phyloP scores from a whole-genome alignment of 2,888 invertebrate genomes.

The Athalia rosae region DNA sequence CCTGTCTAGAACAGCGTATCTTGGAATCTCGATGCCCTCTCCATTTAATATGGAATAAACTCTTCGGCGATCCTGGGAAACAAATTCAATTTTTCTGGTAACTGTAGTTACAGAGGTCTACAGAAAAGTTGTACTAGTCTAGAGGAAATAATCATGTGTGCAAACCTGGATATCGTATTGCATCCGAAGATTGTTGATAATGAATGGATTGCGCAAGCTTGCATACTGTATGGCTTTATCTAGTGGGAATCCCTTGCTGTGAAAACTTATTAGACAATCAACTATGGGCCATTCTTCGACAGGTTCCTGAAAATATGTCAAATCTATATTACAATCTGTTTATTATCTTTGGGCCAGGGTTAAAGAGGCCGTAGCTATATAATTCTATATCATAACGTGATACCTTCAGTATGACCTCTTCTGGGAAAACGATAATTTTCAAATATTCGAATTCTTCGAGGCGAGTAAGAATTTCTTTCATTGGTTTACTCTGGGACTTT shows the following conservation, averaged over 20 bases:
- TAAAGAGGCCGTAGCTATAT: background rate
- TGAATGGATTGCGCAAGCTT: slow-evolving; percentile 93
- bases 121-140: no score
- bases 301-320: slow-evolving; percentile 79
- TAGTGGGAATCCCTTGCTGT: slow-evolving; percentile 98
- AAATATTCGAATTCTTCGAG: slow-evolving; percentile 98
- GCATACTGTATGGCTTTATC: slow-evolving; percentile 99
- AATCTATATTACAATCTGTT: slow-evolving; percentile 11
- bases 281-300: slow-evolving; percentile 99
- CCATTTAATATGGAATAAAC: slow-evolving; percentile 95
- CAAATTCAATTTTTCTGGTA: slow-evolving; percentile 19
- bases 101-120: no score
- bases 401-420: slow-evolving; percentile 96
- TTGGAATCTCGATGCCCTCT: slow-evolving; percentile 97
- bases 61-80: slow-evolving; percentile 87
- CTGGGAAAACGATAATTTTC: slow-evolving; percentile 95
- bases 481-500: slow-evolving; percentile 99
- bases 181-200: slow-evolving; percentile 98
- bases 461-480: slow-evolving; percentile 98
- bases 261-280: slow-evolving; percentile 98
- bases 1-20: slow-evolving; percentile 97
- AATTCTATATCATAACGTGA: background rate
- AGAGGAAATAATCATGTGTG: slow-evolving; percentile 47
- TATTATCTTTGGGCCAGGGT: background rate
- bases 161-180: slow-evolving; percentile 96